Conservation (phyloP, 2,113 vertebrate genomes). For the Tetrax tetrax region DNA sequence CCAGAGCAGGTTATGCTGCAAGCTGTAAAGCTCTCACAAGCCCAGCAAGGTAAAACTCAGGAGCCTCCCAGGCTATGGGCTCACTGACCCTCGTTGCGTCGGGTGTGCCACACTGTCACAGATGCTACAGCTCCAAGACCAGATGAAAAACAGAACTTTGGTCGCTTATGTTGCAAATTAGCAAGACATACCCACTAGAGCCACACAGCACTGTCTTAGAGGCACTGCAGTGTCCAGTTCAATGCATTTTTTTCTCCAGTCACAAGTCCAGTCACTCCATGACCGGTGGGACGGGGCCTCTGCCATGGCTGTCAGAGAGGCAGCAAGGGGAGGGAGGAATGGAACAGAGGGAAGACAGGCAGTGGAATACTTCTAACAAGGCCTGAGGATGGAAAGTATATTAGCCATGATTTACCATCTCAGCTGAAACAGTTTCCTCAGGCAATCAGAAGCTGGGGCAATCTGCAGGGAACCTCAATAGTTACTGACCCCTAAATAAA, state of each 20-base stretch:
- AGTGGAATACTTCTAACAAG: not conserved
- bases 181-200: not conserved
- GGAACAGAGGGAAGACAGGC: not conserved
- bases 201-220: not conserved
- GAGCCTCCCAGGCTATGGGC: not conserved
- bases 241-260: not conserved
- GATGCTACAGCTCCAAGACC: not conserved
- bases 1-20: not conserved
- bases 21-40: not conserved
- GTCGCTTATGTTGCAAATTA: not conserved
- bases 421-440: not conserved
- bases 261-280: not conserved
- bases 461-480: not conserved
- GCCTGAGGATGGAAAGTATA: not conserved
- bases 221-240: not conserved
- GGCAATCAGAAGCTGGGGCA: not conserved
- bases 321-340: not conserved
- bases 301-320: not conserved
- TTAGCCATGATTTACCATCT: not conserved
- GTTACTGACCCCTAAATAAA: not conserved
- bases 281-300: not conserved
- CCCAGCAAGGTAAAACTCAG: not conserved
- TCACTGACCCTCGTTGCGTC: fast-evolving
- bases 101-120: not conserved
- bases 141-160: not conserved